These are phyloP conservation scores for Peromyscus nudipes DNA, from an alignment of 2,797 vertebrate genomes.

Conservation along the genomic window DNA sequence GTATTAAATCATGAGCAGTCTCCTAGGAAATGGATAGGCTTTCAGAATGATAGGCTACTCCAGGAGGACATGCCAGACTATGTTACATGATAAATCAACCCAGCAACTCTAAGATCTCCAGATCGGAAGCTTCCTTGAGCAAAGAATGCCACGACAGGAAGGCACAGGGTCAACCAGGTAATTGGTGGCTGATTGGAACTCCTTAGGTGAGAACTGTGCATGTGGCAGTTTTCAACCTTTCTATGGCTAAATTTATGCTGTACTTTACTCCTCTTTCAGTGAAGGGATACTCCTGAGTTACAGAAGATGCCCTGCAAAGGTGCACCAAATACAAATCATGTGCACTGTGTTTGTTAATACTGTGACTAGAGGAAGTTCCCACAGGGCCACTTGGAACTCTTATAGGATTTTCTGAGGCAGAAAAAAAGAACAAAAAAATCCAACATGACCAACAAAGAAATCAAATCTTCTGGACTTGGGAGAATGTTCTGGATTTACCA, in stretches of 20 bases:
- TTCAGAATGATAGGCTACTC: constrained; percentile 18
- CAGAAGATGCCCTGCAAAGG: not conserved
- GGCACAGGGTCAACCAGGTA: not conserved
- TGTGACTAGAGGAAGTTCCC: not conserved
- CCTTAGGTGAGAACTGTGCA: not conserved
- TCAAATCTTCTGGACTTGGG: not conserved
- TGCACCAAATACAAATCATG: not conserved
- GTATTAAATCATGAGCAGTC: constrained; percentile 44
- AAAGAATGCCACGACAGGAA: constrained; percentile 21
- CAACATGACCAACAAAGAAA: not conserved
- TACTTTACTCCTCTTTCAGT: not conserved
- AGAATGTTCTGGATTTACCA: not conserved
- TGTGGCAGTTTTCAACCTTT: not conserved
- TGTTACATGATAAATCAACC: not conserved
- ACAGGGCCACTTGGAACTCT: not conserved
- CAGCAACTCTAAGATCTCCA: constrained; percentile 7
- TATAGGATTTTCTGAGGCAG: not conserved
- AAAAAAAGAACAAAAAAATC: not conserved
- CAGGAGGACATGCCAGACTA: not conserved
- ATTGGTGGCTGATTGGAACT: not conserved
- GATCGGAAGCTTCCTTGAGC: not conserved
- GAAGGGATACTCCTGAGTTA: not conserved
- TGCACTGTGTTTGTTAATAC: not conserved
- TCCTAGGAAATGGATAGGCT: constrained; percentile 20
- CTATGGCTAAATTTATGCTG: too few species aligned